Percentiles rank a stretch among this genome's conserved stretches.
Conservation (phyloP, 2,113 vertebrate species). For the Sitta europaea region DNA sequence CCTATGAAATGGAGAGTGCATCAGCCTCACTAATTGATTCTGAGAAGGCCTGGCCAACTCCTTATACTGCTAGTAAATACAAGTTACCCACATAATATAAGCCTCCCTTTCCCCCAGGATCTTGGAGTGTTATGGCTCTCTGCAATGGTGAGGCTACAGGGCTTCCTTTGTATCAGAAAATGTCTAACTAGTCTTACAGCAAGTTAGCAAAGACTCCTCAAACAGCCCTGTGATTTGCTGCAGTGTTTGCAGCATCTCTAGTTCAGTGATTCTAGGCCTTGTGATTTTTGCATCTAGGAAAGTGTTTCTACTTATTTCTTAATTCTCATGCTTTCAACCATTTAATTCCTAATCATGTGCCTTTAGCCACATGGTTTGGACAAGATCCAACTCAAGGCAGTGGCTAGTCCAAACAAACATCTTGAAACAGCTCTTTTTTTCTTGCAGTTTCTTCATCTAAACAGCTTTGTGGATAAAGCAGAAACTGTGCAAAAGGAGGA, state of each 20-base stretch:
- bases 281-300: not conserved
- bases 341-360: slow-evolving; percentile 64
- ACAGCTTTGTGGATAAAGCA: slow-evolving; percentile 2
- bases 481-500: not conserved
- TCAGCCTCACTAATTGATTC: slow-evolving; percentile 41
- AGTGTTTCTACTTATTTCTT: slow-evolving; percentile 19
- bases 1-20: not conserved
- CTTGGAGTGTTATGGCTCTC: not conserved
- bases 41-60: not conserved
- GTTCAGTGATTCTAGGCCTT: not conserved
- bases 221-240: not conserved
- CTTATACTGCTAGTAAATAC: not conserved
- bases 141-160: not conserved
- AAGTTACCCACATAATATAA: not conserved
- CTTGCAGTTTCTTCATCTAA: not conserved
- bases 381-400: slow-evolving; percentile 23
- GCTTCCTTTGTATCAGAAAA: not conserved
- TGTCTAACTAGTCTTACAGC: not conserved
- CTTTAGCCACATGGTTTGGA: slow-evolving; percentile 41
- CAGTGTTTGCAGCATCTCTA: not conserved
- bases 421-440: not conserved
- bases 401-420: slow-evolving; percentile 38
- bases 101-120: not conserved
- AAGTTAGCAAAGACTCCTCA: not conserved
- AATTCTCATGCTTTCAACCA: slow-evolving; percentile 51